phyloP scores from a whole-genome alignment of 2,888 invertebrate species.

The Monoplex corrugatus region DNA sequence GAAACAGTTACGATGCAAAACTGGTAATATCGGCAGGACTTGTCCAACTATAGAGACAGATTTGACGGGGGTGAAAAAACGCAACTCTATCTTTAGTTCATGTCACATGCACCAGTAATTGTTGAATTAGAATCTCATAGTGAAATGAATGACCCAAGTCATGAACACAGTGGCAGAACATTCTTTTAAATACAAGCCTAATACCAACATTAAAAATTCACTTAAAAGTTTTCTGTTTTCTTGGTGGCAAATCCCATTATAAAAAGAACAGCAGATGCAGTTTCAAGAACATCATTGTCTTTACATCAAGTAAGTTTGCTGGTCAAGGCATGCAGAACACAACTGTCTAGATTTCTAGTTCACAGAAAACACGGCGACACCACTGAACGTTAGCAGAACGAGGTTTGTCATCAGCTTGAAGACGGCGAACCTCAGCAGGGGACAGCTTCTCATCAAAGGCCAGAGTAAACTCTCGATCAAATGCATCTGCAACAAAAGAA shows the following conservation, averaged over 20 bases:
- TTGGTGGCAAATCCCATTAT: neutral
- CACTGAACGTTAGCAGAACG: conserved; percentile 71
- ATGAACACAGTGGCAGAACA: neutral
- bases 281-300: neutral
- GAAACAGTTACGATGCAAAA: no score
- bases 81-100: no score
- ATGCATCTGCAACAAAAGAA: conserved; percentile 85
- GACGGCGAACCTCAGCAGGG: conserved; percentile 84
- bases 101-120: no score
- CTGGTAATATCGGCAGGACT: no score
- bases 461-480: conserved; percentile 93
- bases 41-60: no score
- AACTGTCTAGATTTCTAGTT: conserved; percentile 68
- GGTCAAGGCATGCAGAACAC: neutral
- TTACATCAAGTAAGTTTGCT: neutral
- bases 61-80: no score
- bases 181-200: neutral
- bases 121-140: neutral
- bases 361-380: conserved; percentile 74
- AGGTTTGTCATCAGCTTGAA: conserved; percentile 76
- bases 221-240: no score
- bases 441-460: conserved; percentile 90
- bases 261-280: neutral
- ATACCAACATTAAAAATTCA: neutral
- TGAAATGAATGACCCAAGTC: neutral